Conservation (phyloP, 2,113 vertebrate genomes). For the Cranoglanis bouderius region DNA sequence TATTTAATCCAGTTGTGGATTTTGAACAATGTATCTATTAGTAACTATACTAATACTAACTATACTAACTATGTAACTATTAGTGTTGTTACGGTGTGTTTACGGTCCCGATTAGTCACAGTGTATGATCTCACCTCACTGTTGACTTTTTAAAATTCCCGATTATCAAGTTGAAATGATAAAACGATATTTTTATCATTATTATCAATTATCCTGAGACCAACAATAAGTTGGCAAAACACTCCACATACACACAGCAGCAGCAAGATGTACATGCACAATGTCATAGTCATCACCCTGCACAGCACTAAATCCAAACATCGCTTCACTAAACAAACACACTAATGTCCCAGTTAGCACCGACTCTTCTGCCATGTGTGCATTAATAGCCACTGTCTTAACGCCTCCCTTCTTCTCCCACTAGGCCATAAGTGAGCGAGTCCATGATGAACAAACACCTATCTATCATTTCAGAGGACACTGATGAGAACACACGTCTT, state of each 20-base stretch:
- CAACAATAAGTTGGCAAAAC: not conserved
- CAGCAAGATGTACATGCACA: not conserved
- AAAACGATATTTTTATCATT: no score
- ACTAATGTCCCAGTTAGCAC: slow-evolving; percentile 7
- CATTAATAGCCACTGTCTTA: not conserved
- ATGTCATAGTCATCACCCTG: not conserved
- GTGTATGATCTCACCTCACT: not conserved
- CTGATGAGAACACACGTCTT: not conserved
- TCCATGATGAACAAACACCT: slow-evolving; percentile 5
- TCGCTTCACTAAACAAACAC: slow-evolving; percentile 13
- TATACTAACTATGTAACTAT: no score
- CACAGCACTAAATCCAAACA: not conserved
- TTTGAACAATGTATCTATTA: no score
- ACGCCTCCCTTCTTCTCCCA: not conserved
- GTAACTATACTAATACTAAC: no score
- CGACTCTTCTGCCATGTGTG: not conserved
- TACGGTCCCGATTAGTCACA: not conserved
- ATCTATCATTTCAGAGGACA: slow-evolving; percentile 21
- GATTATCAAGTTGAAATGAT: no score
- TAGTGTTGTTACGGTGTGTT: not conserved
- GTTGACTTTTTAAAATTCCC: not conserved
- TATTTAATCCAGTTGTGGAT: no score
- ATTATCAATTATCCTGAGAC: not conserved
- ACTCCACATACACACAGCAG: not conserved
- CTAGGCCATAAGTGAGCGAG: not conserved